These are phyloP conservation scores for Chondrosia reniformis DNA, from an alignment of 37 sponge, comb jelly and placozoan genomes.

Conservation along the genomic window DNA sequence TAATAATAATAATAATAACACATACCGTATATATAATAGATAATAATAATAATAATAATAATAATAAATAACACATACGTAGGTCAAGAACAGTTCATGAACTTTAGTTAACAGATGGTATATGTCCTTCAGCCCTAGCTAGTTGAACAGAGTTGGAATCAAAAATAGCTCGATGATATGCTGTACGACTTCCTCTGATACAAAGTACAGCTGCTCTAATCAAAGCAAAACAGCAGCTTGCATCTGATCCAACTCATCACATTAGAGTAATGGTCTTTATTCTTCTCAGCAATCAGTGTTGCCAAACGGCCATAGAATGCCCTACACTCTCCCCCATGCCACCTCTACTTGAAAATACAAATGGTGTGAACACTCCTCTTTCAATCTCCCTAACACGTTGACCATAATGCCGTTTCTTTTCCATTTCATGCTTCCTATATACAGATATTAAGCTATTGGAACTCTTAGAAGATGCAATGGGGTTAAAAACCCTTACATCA, in stretches of 20 bases:
- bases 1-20: too few relatives aligned
- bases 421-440: not conserved
- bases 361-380: not conserved
- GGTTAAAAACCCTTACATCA: not conserved
- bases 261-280: not conserved
- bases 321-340: not conserved
- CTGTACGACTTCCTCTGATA: not conserved
- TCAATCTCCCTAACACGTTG: not conserved
- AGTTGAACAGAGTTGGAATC: too few relatives aligned
- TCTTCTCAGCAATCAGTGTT: not conserved
- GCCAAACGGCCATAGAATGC: not conserved
- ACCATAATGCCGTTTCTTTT: not conserved
- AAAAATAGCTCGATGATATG: too few relatives aligned
- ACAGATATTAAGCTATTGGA: not conserved
- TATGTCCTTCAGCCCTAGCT: too few relatives aligned
- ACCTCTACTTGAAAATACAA: not conserved
- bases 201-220: not conserved
- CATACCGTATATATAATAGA: too few relatives aligned
- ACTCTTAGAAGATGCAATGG: not conserved
- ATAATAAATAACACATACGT: too few relatives aligned
- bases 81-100: too few relatives aligned
- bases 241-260: not conserved
- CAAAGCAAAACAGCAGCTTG: not conserved
- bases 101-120: too few relatives aligned
- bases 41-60: too few relatives aligned